Evolutionary conservation across 1,140 invertebrate genomes (phyloP).

Genomic region (Aphaenogaster rudis): DNA sequence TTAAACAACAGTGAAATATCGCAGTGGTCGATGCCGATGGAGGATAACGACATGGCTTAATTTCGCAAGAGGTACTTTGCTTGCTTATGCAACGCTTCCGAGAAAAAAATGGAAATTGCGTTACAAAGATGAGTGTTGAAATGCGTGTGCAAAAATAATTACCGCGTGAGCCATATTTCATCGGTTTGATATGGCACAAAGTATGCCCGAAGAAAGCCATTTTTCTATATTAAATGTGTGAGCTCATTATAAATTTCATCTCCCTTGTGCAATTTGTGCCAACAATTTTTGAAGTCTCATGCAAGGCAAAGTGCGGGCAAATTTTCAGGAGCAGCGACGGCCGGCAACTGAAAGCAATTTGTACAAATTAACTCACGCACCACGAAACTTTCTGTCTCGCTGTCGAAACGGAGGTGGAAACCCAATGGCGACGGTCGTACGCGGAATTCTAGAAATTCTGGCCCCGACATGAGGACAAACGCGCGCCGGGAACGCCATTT

Average conservation of each 20-base stretch:
- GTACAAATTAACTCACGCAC: constrained; percentile 45
- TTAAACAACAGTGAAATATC: constrained; percentile 78
- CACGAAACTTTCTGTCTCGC: constrained; percentile 10
- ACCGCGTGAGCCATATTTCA: not conserved
- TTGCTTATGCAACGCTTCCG: not conserved
- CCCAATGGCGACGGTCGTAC: not conserved
- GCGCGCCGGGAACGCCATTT: constrained; percentile 27
- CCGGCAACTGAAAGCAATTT: constrained; percentile 3
- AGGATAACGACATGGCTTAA: constrained; percentile 60
- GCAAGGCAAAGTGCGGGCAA: not conserved
- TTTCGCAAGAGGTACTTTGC: constrained; percentile 40
- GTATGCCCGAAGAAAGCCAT: not conserved
- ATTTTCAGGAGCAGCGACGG: not conserved
- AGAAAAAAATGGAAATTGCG: not conserved
- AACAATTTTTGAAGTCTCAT: not conserved
- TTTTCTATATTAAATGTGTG: constrained; percentile 5
- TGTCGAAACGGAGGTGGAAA: constrained; percentile 22
- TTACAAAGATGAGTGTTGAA: not conserved
- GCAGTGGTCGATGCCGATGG: constrained; percentile 22
- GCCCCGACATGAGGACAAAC: not conserved
- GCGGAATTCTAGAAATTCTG: constrained; percentile 48
- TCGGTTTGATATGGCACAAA: not conserved
- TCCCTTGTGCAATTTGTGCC: not conserved
- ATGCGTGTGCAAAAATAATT: not conserved
- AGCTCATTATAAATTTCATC: not conserved